phyloP scores from a whole-genome alignment of 2,888 invertebrate genomes.

The Perdita meconis region DNA sequence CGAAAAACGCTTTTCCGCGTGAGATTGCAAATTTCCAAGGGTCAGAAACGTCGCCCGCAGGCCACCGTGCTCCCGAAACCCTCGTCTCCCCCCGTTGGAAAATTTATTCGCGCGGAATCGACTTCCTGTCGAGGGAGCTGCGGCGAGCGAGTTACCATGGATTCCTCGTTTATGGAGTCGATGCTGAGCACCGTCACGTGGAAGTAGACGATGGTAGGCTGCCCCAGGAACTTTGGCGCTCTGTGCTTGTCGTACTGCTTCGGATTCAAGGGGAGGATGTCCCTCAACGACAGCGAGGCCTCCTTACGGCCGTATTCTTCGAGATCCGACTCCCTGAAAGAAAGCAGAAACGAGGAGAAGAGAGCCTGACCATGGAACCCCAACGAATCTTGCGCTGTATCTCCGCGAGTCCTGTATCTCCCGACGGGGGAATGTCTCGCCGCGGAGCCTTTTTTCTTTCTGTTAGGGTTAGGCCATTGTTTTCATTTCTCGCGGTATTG shows the following conservation, averaged over 20 bases:
- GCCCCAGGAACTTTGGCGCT: conserved; percentile 93
- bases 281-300: conserved; percentile 91
- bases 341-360: conserved; percentile 74
- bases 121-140: not conserved
- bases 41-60: not conserved
- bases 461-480: not conserved
- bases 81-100: too few species aligned
- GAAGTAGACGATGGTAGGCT: conserved; percentile 95
- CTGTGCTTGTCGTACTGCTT: conserved; percentile 96
- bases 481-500: not conserved
- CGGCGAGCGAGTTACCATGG: conserved; percentile 89
- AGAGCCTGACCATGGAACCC: conserved; percentile 56
- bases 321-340: conserved; percentile 81
- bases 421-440: conserved; percentile 1
- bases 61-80: too few species aligned
- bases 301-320: conserved; percentile 85
- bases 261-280: conserved; percentile 93
- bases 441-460: too few species aligned
- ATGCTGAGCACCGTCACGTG: conserved; percentile 95
- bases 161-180: conserved; percentile 98
- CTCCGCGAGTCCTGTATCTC: conserved; percentile 18
- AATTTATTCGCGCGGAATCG: not conserved
- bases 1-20: not conserved
- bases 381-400: conserved; percentile 2
- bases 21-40: not conserved